A percentile compares a stretch with the other conserved stretches of the same genome.
Evolutionary conservation across 2,113 vertebrate species (phyloP).

Genomic region (Sceloporus undulatus): DNA sequence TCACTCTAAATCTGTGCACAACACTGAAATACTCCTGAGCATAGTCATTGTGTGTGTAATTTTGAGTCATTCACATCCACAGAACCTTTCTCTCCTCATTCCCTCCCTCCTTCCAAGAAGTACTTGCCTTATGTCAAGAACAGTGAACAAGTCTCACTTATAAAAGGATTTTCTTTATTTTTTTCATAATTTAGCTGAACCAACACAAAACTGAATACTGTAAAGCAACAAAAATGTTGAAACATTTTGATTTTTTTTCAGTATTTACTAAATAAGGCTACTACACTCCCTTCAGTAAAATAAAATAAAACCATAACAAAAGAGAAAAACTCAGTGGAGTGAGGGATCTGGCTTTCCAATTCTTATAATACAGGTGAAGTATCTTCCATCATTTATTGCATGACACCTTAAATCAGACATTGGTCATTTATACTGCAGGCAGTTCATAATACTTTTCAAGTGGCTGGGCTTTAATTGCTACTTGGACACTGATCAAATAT

Average conservation of each 20-base stretch:
- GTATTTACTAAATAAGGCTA: slow-evolving; percentile 75
- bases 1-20: not conserved
- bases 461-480: slow-evolving; percentile 72
- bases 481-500: slow-evolving; percentile 70
- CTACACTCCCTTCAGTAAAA: slow-evolving; percentile 61
- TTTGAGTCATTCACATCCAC: not conserved
- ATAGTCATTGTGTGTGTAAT: not conserved
- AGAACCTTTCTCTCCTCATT: not conserved
- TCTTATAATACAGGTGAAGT: slow-evolving; percentile 65
- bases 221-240: slow-evolving; percentile 81
- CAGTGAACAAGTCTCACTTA: slow-evolving; percentile 80
- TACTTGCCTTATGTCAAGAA: slow-evolving; percentile 62
- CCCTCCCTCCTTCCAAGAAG: slow-evolving; percentile 6
- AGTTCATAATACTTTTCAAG: slow-evolving; percentile 69
- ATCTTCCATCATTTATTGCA: slow-evolving; percentile 77
- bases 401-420: slow-evolving; percentile 73
- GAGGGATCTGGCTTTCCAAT: slow-evolving; percentile 71
- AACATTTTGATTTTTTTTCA: slow-evolving; percentile 72
- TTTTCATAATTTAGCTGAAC: slow-evolving; percentile 88
- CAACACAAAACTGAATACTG: slow-evolving; percentile 84
- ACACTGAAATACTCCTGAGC: too few relatives aligned
- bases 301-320: slow-evolving; percentile 57
- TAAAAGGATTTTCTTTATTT: slow-evolving; percentile 87
- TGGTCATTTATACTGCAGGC: slow-evolving; percentile 73
- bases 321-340: slow-evolving; percentile 64